Conservation (phyloP, 2,797 vertebrate species). For the Myotis myotis region DNA sequence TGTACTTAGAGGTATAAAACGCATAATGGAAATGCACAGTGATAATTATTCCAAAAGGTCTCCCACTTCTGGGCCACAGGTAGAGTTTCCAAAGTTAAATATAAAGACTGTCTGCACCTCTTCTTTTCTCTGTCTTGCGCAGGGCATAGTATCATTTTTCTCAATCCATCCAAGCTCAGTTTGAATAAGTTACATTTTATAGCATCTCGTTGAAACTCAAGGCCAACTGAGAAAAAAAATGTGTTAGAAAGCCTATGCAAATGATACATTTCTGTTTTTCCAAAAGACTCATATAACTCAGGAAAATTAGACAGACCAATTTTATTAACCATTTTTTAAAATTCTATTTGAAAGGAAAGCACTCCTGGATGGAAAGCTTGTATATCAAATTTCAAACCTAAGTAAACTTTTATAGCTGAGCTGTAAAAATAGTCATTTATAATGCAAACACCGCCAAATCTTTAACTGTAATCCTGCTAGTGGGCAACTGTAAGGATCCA, state of each 20-base stretch:
- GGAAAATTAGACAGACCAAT: constrained; percentile 78
- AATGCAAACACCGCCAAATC: constrained; percentile 81
- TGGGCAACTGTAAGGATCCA: constrained; percentile 80
- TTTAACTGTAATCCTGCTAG: constrained; percentile 83
- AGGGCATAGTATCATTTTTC: not conserved
- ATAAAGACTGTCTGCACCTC: not conserved
- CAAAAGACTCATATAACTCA: constrained; percentile 81
- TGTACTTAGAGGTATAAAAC: constrained; percentile 73
- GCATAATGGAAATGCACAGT: constrained; percentile 68
- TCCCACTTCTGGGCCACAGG: constrained; percentile 31
- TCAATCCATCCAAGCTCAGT: not conserved
- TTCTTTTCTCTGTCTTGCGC: not conserved
- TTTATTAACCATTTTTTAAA: constrained; percentile 78
- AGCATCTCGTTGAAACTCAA: constrained; percentile 73
- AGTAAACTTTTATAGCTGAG: constrained; percentile 84
- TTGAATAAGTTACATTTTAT: constrained; percentile 59
- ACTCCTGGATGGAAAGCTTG: constrained; percentile 78
- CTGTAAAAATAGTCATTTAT: constrained; percentile 84
- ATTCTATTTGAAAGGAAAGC: constrained; percentile 77
- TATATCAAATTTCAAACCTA: constrained; percentile 83
- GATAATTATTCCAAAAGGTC: constrained; percentile 65
- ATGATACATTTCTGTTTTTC: constrained; percentile 79
- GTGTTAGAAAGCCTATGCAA: constrained; percentile 67
- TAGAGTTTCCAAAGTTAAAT: constrained; percentile 50
- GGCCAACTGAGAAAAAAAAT: constrained; percentile 61